Evolutionary conservation across 2,888 invertebrate genomes (phyloP).

Genomic region (Anoncus sp.): DNA sequence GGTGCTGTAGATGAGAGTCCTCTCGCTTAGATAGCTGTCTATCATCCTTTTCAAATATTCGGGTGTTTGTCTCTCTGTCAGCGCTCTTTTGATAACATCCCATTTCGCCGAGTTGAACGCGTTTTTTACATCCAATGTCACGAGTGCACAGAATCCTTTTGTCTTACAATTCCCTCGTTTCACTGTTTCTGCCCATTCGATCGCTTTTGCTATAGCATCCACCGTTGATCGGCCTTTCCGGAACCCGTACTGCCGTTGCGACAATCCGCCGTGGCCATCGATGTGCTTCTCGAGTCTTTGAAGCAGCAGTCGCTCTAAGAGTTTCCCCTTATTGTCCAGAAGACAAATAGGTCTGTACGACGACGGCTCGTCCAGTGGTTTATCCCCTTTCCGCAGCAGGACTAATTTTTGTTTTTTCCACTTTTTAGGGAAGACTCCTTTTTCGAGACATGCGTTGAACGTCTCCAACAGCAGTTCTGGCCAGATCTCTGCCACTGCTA

Average conservation of each 20-base stretch:
- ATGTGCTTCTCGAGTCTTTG: conserved; percentile 32
- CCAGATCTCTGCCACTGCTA: conserved; percentile 12
- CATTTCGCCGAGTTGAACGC: conserved; percentile 27
- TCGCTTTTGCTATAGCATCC: conserved; percentile 37
- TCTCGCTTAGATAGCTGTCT: too few relatives aligned
- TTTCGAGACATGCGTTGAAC: conserved; percentile 44
- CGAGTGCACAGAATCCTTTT: conserved; percentile 35
- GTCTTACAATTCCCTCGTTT: conserved; percentile 22
- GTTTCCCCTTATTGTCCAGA: conserved; percentile 41
- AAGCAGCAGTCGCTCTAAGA: conserved; percentile 30
- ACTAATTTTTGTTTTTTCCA: conserved; percentile 58
- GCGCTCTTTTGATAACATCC: not conserved
- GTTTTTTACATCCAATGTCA: conserved; percentile 41
- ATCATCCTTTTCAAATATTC: too few relatives aligned
- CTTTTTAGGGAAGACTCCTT: conserved; percentile 26
- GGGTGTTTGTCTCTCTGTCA: not conserved
- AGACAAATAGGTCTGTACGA: conserved; percentile 53
- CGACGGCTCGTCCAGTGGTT: conserved; percentile 48
- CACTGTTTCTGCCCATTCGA: conserved; percentile 9
- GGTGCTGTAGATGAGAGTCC: too few relatives aligned
- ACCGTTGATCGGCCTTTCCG: conserved; percentile 49
- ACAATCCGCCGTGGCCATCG: conserved; percentile 27
- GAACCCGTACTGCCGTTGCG: conserved; percentile 51
- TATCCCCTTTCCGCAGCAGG: conserved; percentile 52
- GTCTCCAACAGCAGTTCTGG: conserved; percentile 45